These are phyloP conservation scores for Diachasmimorpha longicaudata DNA, from an alignment of 1,140 invertebrate species.

Conservation along the genomic window DNA sequence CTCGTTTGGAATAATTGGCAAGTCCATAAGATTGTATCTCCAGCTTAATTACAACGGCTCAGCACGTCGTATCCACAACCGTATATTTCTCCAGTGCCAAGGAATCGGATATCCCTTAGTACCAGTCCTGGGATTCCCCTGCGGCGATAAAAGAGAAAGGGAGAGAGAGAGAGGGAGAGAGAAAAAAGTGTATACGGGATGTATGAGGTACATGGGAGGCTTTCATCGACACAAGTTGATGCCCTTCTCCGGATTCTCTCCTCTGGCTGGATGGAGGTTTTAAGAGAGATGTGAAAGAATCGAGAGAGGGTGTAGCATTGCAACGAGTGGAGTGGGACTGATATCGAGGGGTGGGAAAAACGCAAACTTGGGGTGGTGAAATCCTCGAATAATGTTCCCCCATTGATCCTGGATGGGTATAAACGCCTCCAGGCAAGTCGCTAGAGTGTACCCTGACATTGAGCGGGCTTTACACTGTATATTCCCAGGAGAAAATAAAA, in stretches of 20 bases:
- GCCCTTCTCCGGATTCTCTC: neutral
- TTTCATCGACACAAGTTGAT: slow-evolving; percentile 8
- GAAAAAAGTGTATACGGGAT: neutral
- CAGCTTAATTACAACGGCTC: slow-evolving; percentile 11
- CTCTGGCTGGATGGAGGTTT: neutral
- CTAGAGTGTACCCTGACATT: neutral
- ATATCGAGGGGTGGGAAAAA: neutral
- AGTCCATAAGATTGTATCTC: slow-evolving; percentile 24
- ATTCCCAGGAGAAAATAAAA: neutral
- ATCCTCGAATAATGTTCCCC: neutral
- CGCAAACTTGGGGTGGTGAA: neutral
- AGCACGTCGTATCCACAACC: neutral
- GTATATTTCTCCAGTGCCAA: neutral
- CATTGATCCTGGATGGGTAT: neutral
- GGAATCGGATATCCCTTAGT: neutral
- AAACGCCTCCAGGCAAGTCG: slow-evolving; percentile 2
- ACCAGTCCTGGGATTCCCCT: neutral
- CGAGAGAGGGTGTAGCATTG: neutral
- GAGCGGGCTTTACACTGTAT: slow-evolving; percentile 1
- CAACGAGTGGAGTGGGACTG: neutral
- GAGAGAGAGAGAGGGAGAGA: too few relatives aligned
- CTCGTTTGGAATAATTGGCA: slow-evolving; percentile 22
- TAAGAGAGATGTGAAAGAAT: neutral
- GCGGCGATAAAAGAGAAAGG: neutral
- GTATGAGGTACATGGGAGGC: neutral